Conservation (phyloP, 2,797 vertebrate genomes). For the Sebastes vulpes region DNA sequence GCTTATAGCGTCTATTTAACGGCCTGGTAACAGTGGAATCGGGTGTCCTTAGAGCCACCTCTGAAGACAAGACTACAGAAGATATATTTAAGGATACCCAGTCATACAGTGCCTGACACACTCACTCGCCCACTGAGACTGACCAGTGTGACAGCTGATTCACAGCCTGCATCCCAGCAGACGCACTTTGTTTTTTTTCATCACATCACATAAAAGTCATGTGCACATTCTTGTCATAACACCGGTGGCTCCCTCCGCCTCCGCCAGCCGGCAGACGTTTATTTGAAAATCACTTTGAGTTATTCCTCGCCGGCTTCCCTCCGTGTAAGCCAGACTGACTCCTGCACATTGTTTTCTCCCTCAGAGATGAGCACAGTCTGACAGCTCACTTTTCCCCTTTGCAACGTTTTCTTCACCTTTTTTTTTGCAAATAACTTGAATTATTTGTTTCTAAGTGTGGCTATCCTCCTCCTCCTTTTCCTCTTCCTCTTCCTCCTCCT, state of each 20-base stretch:
- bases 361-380: constrained; percentile 49
- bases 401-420: constrained; percentile 57
- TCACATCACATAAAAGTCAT: constrained; percentile 57
- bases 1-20: no score
- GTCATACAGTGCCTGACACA: neutral
- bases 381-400: constrained; percentile 21
- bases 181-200: constrained; percentile 42
- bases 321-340: constrained; percentile 42
- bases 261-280: constrained; percentile 46
- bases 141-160: constrained; percentile 45
- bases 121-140: neutral
- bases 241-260: neutral
- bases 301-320: constrained; percentile 40
- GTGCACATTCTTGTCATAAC: constrained; percentile 67
- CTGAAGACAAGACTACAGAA: neutral
- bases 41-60: no score
- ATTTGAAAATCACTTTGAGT: constrained; percentile 52
- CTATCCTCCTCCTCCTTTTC: neutral
- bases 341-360: constrained; percentile 60
- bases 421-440: constrained; percentile 59
- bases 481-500: neutral
- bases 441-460: constrained; percentile 57
- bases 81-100: constrained; percentile 1
- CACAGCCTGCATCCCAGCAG: constrained; percentile 34
- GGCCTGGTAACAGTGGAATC: no score